Evolutionary conservation across 2,888 invertebrate species (phyloP).

Genomic region (Danaus chrysippus): DNA sequence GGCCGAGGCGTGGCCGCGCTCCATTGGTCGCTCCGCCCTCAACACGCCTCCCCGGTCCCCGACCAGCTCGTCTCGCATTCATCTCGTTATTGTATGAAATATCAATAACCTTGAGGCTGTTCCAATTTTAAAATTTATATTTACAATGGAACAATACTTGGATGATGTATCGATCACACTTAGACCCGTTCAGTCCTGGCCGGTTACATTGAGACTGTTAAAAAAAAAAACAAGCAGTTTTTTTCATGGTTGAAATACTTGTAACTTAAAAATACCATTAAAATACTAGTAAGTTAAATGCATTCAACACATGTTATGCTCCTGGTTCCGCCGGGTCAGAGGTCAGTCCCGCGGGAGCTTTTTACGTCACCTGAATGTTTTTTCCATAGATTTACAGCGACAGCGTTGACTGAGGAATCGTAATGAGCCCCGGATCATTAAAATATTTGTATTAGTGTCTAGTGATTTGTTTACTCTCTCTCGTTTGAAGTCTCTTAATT

Average conservation of each 20-base stretch:
- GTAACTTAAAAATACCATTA: too few relatives aligned
- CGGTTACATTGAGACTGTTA: background rate
- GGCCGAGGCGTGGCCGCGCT: slow-evolving; percentile 72
- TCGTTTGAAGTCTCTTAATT: slow-evolving; percentile 40
- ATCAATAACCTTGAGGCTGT: slow-evolving; percentile 27
- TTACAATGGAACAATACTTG: slow-evolving; percentile 1
- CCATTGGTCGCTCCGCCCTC: slow-evolving; percentile 66
- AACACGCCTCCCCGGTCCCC: slow-evolving; percentile 50
- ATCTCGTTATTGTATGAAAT: slow-evolving; percentile 28
- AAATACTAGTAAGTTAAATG: background rate
- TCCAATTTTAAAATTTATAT: slow-evolving; percentile 17
- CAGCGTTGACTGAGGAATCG: slow-evolving; percentile 53
- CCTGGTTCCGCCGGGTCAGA: slow-evolving; percentile 36
- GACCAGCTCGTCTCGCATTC: slow-evolving; percentile 34
- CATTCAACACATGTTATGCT: background rate
- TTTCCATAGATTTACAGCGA: slow-evolving; percentile 52
- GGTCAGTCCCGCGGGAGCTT: slow-evolving; percentile 51
- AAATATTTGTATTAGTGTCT: slow-evolving; percentile 65
- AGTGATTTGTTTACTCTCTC: slow-evolving; percentile 63
- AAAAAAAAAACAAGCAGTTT: too few relatives aligned
- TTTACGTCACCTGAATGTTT: slow-evolving; percentile 46
- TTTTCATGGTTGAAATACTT: too few relatives aligned
- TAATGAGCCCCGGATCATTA: slow-evolving; percentile 69
- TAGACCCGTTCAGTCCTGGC: background rate
- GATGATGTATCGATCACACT: background rate